phyloP scores from a whole-genome alignment of 2,888 invertebrate genomes.

The Sphaerophoria rueppellii region DNA sequence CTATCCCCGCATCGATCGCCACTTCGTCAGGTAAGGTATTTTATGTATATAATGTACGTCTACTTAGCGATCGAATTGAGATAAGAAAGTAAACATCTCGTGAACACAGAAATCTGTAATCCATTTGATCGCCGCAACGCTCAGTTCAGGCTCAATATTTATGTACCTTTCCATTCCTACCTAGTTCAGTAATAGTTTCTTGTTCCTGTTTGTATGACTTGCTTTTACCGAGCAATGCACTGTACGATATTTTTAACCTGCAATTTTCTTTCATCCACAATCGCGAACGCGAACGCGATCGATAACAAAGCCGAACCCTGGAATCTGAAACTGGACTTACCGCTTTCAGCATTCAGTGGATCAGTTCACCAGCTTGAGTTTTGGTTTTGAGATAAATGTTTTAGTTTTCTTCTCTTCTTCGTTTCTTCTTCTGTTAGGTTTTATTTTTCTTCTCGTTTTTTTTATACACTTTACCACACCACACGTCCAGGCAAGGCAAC shows the following conservation, averaged over 20 bases:
- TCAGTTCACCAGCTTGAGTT: slow-evolving; percentile 43
- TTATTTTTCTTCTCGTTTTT: slow-evolving; percentile 23
- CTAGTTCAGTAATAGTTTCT: not conserved
- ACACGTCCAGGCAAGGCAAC: no score
- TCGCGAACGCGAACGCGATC: slow-evolving; percentile 3
- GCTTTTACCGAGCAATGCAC: not conserved
- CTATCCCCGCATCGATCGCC: not conserved
- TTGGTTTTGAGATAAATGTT: slow-evolving; percentile 43
- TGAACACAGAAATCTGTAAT: slow-evolving; percentile 12
- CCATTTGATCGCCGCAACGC: not conserved
- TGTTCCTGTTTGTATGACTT: slow-evolving; percentile 5
- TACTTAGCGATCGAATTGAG: slow-evolving; percentile 16
- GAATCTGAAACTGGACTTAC: slow-evolving; percentile 51
- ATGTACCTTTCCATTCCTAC: not conserved
- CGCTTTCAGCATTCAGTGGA: slow-evolving; percentile 32
- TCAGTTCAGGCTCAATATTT: not conserved
- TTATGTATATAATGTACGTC: slow-evolving; percentile 1
- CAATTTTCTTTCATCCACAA: slow-evolving; percentile 23
- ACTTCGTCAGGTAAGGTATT: no score
- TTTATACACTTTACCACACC: slow-evolving; percentile 13
- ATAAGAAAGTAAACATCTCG: slow-evolving; percentile 36
- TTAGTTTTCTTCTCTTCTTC: slow-evolving; percentile 24
- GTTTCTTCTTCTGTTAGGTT: slow-evolving; percentile 26
- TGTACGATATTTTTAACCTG: slow-evolving; percentile 21
- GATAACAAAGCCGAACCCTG: slow-evolving; percentile 6